A percentile compares a stretch with the other conserved stretches of the same genome.
Conservation (phyloP, 2,113 vertebrate genomes). For the Brienomyrus longianalis region DNA sequence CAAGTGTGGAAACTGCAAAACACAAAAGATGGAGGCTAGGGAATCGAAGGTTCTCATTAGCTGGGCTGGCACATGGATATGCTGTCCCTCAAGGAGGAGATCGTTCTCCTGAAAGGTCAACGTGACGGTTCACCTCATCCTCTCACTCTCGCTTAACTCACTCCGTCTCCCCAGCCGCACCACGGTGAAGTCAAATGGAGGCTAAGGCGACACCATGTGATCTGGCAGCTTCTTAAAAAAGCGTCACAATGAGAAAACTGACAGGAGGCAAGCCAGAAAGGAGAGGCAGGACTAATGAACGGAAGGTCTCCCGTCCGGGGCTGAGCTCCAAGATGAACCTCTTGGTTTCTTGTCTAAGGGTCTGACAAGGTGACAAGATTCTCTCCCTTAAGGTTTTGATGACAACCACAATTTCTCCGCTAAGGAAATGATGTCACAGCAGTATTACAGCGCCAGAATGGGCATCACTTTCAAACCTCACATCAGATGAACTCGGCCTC, state of each 20-base stretch:
- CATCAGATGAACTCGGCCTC: background rate
- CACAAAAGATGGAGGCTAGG: background rate
- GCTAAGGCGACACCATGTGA: background rate
- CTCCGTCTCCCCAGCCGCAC: background rate
- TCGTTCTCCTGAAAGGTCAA: background rate
- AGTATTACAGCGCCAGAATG: too few relatives aligned
- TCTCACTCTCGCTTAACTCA: background rate
- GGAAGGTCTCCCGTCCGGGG: background rate
- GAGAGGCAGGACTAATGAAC: background rate
- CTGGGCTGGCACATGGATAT: background rate
- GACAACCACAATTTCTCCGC: background rate
- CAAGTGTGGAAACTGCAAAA: background rate
- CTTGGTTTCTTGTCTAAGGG: background rate
- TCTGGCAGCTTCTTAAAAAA: background rate
- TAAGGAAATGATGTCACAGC: background rate
- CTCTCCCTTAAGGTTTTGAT: background rate
- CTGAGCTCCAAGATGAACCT: background rate
- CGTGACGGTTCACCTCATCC: background rate
- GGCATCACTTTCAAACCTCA: background rate
- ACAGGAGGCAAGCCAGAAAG: background rate
- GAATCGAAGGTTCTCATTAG: conserved; percentile 1
- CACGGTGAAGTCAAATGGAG: background rate
- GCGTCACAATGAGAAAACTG: background rate
- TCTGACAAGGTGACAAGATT: conserved; percentile 6
- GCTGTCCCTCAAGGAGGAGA: background rate